A percentile compares a stretch with the other conserved stretches of the same genome.
These are phyloP conservation scores for Hylyphantes graminicola DNA, from an alignment of 1,140 invertebrate species.

Conservation along the genomic window DNA sequence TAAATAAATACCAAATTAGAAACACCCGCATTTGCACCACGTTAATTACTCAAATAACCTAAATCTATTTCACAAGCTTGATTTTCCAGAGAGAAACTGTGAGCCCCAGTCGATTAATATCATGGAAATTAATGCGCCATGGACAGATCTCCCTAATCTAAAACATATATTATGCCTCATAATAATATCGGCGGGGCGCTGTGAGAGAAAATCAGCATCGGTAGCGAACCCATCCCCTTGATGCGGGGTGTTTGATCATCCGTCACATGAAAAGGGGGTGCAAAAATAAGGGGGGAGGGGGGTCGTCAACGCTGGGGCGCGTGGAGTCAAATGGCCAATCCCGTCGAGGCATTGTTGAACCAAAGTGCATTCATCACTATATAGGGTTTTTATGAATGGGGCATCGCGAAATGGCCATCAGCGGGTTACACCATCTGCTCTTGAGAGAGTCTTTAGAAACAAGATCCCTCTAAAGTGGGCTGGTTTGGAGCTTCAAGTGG, in stretches of 20 bases:
- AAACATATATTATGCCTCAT: conserved; percentile 49
- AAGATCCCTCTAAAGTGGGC: conserved; percentile 51
- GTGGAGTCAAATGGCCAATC: conserved; percentile 58
- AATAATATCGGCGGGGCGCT: conserved; percentile 41
- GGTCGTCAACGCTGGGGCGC: conserved; percentile 5
- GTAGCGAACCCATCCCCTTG: not conserved
- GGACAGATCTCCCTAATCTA: conserved; percentile 6
- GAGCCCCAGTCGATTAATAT: not conserved
- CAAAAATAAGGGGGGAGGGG: not conserved
- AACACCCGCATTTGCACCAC: too few relatives aligned
- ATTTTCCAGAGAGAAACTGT: too few relatives aligned
- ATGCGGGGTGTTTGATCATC: conserved; percentile 50
- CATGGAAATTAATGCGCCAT: not conserved
- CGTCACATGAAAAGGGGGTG: conserved; percentile 38
- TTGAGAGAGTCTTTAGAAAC: conserved; percentile 48
- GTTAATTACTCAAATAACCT: too few relatives aligned
- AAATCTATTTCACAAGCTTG: too few relatives aligned
- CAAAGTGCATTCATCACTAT: conserved; percentile 51
- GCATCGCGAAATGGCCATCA: conserved; percentile 38
- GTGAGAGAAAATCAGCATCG: not conserved
- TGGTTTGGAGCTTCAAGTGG: conserved; percentile 23
- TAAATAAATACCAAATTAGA: too few relatives aligned
- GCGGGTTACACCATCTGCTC: conserved; percentile 59
- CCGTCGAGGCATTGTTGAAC: conserved; percentile 49
- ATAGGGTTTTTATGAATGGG: conserved; percentile 20